These are phyloP conservation scores for Pteropus rufus DNA, from an alignment of 2,797 vertebrate species.

Conservation along the genomic window DNA sequence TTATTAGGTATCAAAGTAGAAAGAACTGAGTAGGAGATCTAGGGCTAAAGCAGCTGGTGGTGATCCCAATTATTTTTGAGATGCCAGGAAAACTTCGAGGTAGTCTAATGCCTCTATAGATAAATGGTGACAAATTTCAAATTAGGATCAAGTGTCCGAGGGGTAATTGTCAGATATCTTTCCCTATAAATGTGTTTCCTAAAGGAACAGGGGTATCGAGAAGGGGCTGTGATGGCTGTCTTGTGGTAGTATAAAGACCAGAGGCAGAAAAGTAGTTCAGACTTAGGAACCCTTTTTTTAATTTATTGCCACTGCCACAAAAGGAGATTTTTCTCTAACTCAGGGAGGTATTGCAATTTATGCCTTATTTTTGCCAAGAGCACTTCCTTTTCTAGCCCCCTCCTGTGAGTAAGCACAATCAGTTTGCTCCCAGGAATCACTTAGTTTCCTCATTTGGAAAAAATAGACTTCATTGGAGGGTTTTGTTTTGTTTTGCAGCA, in stretches of 20 bases:
- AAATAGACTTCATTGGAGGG: background rate
- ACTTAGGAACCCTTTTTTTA: background rate
- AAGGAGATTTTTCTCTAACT: constrained; percentile 6
- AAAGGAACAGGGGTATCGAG: background rate
- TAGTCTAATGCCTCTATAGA: background rate
- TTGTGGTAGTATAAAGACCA: background rate
- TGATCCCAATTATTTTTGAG: background rate
- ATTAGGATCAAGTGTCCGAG: background rate
- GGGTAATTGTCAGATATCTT: background rate
- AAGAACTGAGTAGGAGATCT: constrained; percentile 17
- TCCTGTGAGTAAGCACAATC: constrained; percentile 22
- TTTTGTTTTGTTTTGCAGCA: background rate
- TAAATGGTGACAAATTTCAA: background rate
- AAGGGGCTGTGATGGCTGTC: background rate
- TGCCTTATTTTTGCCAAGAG: constrained; percentile 28
- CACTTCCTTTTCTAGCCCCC: constrained; percentile 44
- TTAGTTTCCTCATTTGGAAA: constrained; percentile 48
- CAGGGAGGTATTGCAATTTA: background rate
- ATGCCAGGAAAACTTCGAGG: background rate
- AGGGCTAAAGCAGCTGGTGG: background rate
- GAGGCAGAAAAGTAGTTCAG: constrained; percentile 19
- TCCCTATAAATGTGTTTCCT: constrained; percentile 44
- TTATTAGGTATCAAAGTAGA: background rate
- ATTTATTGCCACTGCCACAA: background rate
- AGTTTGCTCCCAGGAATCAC: constrained; percentile 42